A percentile compares a stretch with the other conserved stretches of the same genome.
Conservation (phyloP, 2,888 invertebrate genomes). For the Phalera bucephala region DNA sequence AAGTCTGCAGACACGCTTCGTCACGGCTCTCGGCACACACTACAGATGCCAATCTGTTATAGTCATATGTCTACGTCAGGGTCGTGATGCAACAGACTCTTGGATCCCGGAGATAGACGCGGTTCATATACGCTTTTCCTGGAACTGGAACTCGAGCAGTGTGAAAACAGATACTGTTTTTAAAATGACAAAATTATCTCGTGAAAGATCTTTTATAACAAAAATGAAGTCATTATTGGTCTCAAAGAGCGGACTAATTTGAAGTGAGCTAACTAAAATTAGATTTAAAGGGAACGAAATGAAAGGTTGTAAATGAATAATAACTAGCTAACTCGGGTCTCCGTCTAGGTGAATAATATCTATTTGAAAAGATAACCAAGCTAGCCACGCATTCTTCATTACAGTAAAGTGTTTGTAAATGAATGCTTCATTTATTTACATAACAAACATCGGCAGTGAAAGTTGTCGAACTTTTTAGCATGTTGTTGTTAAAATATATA, state of each 20-base stretch:
- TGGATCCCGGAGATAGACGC: conserved; percentile 20
- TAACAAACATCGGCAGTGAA: too few relatives aligned
- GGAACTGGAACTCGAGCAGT: too few relatives aligned
- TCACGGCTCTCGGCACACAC: conserved; percentile 56
- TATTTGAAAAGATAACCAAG: too few relatives aligned
- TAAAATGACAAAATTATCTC: not conserved
- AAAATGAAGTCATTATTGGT: not conserved
- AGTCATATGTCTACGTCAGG: conserved; percentile 63
- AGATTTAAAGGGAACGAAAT: not conserved
- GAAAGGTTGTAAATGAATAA: not conserved
- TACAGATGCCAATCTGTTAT: conserved; percentile 60
- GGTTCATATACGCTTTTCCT: not conserved
- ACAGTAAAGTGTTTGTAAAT: too few relatives aligned
- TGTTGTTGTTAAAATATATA: too few relatives aligned
- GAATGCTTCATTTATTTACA: too few relatives aligned
- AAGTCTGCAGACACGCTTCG: conserved; percentile 63
- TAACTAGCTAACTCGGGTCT: not conserved
- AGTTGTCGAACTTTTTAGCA: too few relatives aligned
- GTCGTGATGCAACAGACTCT: conserved; percentile 52
- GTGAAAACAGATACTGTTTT: too few relatives aligned
- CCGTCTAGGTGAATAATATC: not conserved
- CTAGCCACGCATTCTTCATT: too few relatives aligned
- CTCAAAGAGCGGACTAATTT: not conserved
- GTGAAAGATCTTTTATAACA: not conserved
- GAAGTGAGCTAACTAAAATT: conserved; percentile 1